Evolutionary conservation across 1,140 invertebrate genomes (phyloP).

Genomic region (Cherax destructor): DNA sequence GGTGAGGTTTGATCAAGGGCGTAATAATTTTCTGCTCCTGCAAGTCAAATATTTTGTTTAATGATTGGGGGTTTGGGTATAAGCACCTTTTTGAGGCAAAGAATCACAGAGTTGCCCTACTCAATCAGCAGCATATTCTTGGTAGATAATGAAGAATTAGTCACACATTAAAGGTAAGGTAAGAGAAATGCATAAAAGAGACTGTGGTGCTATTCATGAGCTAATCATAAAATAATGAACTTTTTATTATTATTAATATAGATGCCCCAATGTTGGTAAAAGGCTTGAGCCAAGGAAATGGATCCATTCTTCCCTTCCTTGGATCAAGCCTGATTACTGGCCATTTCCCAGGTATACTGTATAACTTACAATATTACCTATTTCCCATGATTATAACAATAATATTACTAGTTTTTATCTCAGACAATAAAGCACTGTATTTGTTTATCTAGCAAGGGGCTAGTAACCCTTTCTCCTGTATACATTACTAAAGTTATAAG

Average conservation of each 20-base stretch:
- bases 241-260: not conserved
- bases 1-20: conserved; percentile 24
- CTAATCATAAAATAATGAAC: not conserved
- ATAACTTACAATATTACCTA: too few species aligned
- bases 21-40: conserved; percentile 34
- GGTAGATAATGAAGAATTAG: not conserved
- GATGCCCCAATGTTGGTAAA: too few species aligned
- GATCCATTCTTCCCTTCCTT: too few species aligned
- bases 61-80: not conserved
- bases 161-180: not conserved
- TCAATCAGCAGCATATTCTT: not conserved
- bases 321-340: too few species aligned
- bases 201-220: not conserved
- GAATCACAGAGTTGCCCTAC: not conserved
- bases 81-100: not conserved
- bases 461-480: too few species aligned
- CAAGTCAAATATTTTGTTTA: conserved; percentile 24
- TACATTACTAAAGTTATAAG: too few species aligned
- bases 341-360: not conserved
- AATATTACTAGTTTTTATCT: too few species aligned
- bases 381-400: too few species aligned
- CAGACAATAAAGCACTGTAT: too few species aligned
- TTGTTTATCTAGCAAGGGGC: too few species aligned
- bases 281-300: too few species aligned
- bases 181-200: not conserved